These are phyloP conservation scores for Probosciger aterrimus DNA, from an alignment of 2,113 vertebrate species.

Conservation along the genomic window DNA sequence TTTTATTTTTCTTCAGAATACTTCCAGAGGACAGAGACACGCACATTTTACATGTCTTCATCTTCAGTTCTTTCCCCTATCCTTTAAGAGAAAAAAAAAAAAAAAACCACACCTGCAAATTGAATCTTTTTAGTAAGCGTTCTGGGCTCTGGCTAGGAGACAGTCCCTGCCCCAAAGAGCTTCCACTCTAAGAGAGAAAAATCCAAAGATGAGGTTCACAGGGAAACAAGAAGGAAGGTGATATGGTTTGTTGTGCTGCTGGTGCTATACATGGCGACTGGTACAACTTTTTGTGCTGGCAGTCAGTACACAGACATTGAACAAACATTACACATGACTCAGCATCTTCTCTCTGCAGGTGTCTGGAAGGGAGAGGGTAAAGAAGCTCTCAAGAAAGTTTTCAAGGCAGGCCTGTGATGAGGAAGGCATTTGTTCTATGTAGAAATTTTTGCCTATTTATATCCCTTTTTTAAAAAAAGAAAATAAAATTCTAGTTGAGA, in stretches of 20 bases:
- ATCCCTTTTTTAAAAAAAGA: constrained; percentile 23
- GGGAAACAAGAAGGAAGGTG: not conserved
- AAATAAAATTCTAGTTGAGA: constrained; percentile 34
- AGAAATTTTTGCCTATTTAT: constrained; percentile 71
- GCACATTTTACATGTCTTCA: not conserved
- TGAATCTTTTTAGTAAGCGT: not conserved
- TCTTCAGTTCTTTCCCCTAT: not conserved
- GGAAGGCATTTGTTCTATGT: constrained; percentile 49
- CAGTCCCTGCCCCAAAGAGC: constrained; percentile 45
- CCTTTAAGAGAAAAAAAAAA: constrained; percentile 8
- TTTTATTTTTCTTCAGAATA: constrained; percentile 63
- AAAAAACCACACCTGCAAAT: not conserved
- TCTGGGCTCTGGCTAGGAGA: constrained; percentile 7
- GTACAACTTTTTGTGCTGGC: constrained; percentile 17
- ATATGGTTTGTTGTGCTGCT: not conserved
- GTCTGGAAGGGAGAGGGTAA: constrained; percentile 12
- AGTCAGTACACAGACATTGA: not conserved
- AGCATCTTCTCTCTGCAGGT: not conserved
- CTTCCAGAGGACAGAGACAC: constrained; percentile 55
- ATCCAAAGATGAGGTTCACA: not conserved
- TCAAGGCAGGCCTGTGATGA: constrained; percentile 46
- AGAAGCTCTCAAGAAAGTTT: constrained; percentile 21
- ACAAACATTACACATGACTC: not conserved
- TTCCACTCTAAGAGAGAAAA: constrained; percentile 4
- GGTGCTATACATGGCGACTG: constrained; percentile 20